phyloP scores from a whole-genome alignment of 2,797 vertebrate species.

The Hirundo rustica region DNA sequence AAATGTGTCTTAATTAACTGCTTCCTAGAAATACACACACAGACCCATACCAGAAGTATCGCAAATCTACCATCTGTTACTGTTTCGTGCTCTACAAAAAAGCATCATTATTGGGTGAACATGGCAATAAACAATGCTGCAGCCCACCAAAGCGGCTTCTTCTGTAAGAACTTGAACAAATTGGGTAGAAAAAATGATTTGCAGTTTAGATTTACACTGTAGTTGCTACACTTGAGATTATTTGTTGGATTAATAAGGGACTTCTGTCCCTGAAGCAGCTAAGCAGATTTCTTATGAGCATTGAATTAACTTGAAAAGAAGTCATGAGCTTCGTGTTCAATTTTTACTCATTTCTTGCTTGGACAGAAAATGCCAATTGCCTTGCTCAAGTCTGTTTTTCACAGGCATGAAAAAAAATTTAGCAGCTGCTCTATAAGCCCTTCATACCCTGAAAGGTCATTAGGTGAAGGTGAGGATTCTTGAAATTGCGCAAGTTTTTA shows the following conservation, averaged over 20 bases:
- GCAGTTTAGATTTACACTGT: background rate
- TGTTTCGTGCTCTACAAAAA: background rate
- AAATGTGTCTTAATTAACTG: constrained; percentile 42
- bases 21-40: constrained; percentile 1
- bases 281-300: background rate
- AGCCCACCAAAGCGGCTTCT: background rate
- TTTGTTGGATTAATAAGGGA: background rate
- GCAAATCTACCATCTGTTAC: constrained; percentile 28
- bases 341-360: background rate
- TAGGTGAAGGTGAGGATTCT: background rate
- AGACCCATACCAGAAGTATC: background rate
- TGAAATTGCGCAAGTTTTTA: background rate
- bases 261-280: background rate
- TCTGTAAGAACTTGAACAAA: background rate
- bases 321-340: background rate
- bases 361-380: background rate
- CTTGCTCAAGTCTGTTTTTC: background rate
- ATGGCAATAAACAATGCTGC: background rate
- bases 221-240: background rate
- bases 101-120: background rate
- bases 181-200: background rate
- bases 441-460: background rate
- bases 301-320: background rate
- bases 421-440: background rate
- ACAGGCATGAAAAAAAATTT: background rate